Conservation (phyloP, 1,140 invertebrate species). For the Nymphalis io region DNA sequence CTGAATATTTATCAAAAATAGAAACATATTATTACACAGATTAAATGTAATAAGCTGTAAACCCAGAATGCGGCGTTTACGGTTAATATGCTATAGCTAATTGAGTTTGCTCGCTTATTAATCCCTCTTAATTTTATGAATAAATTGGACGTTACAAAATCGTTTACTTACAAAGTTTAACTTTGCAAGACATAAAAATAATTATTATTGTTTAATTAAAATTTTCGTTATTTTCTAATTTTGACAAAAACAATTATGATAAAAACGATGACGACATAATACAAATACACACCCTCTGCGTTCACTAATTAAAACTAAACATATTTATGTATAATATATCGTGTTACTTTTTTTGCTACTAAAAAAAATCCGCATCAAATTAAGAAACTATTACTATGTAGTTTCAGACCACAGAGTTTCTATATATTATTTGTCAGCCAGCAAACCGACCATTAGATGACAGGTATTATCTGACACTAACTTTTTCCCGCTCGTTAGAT, state of each 20-base stretch:
- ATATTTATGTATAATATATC: background rate
- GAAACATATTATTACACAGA: background rate
- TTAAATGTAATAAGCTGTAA: background rate
- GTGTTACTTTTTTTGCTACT: background rate
- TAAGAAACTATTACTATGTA: background rate
- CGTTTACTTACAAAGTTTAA: background rate
- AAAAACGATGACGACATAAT: background rate
- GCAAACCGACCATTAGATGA: slow-evolving; percentile 60
- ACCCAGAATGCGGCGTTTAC: background rate
- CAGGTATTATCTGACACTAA: slow-evolving; percentile 72
- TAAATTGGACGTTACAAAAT: background rate
- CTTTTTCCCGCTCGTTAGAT: slow-evolving; percentile 55
- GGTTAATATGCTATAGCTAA: background rate
- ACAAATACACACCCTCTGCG: slow-evolving; percentile 12
- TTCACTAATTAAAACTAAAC: slow-evolving; percentile 18
- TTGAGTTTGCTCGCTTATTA: slow-evolving; percentile 1
- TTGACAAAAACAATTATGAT: background rate
- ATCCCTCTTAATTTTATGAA: background rate
- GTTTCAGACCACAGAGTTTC: slow-evolving; percentile 36
- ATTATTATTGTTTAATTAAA: too few species aligned
- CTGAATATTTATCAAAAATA: background rate
- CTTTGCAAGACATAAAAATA: background rate
- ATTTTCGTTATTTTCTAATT: too few species aligned
- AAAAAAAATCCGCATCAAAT: slow-evolving; percentile 12
- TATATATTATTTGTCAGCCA: slow-evolving; percentile 41